Percentiles rank a stretch among this genome's conserved stretches.
Evolutionary conservation across 2,888 invertebrate genomes (phyloP).

Genomic region (Microctonus hyperodae): DNA sequence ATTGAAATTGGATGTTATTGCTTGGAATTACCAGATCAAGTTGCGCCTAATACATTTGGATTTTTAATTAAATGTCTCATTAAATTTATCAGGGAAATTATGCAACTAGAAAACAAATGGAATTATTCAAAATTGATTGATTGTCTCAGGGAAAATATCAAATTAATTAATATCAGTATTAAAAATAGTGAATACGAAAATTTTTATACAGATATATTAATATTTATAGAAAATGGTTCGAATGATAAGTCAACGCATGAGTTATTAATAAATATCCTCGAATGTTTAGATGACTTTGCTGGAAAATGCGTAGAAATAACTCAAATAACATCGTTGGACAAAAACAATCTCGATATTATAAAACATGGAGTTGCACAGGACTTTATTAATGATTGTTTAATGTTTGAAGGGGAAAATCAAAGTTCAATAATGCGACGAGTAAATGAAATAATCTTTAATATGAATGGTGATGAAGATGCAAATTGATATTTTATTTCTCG

Average conservation of each 20-base stretch:
- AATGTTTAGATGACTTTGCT: conserved; percentile 37
- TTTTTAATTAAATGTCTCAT: conserved; percentile 45
- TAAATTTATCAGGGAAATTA: conserved; percentile 34
- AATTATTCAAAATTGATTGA: conserved; percentile 32
- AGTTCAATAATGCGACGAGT: conserved; percentile 21
- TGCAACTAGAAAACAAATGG: conserved; percentile 24
- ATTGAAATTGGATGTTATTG: conserved; percentile 47
- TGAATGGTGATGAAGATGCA: background rate
- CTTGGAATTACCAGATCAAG: conserved; percentile 45
- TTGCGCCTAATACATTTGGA: conserved; percentile 42
- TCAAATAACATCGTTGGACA: background rate
- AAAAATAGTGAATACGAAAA: conserved; percentile 30
- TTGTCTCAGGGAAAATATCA: conserved; percentile 34
- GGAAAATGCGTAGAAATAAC: conserved; percentile 33
- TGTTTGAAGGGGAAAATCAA: conserved; percentile 22
- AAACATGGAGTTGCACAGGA: conserved; percentile 30
- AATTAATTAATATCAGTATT: conserved; percentile 32
- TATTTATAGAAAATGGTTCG: conserved; percentile 29
- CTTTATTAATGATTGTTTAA: conserved; percentile 33
- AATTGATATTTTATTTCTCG: background rate
- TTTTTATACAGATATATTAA: conserved; percentile 32
- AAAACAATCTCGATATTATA: conserved; percentile 2
- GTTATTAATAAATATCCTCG: conserved; percentile 31
- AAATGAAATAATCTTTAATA: background rate
- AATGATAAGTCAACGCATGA: conserved; percentile 19